Evolutionary conservation across 2,113 vertebrate species (phyloP), one percentile per base, ranked within the genome.

Genomic region (Pleuronectes platessa): DNA sequence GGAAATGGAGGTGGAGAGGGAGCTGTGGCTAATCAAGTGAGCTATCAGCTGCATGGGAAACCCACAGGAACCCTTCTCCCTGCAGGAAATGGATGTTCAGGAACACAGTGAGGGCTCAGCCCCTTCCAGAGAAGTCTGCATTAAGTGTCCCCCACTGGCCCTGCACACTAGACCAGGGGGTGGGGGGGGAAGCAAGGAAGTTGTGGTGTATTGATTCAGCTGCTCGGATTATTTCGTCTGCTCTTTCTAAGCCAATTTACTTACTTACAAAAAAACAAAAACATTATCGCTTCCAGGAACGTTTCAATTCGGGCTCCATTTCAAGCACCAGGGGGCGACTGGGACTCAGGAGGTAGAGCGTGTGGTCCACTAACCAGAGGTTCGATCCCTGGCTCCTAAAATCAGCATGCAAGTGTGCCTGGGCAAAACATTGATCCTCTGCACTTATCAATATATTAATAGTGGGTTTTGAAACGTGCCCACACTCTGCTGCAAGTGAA

Each of bases 1-100:
- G 27, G 11, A 73, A 56, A 70, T 23, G 49, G 82, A 88, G 82
- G 76, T 20, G 42, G 79, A 88, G 68, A 73, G 81, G 72, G 75
- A 75, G 84, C 73, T 77, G 68, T 6, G 51, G 87, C 81, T 86
- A 85, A 91, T 90, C 81, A 91, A 90, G 78, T 79, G 85, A 90
- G 78, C 79, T 64, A 84, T 84, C 84, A 86, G 78, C 84, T 64
- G 83, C 79, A 84, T 86, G 86, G 71, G 76, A 87, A 86, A 88
- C 68, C 71, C 73, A 62, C 71, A 75, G 82, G 83, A 84, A 81
- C 51, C 1, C 6, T 55, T 82, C 68, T 83, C 74, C 75, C 84
- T 74, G 0, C 54, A 90, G 86, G 79, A 87, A 88, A 89, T 82
- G 77, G 85, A 73, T 79, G 78, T 76, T 88, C 76, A 74, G 65